Conservation (phyloP, 1,140 invertebrate species). For the Eueides isabella region DNA sequence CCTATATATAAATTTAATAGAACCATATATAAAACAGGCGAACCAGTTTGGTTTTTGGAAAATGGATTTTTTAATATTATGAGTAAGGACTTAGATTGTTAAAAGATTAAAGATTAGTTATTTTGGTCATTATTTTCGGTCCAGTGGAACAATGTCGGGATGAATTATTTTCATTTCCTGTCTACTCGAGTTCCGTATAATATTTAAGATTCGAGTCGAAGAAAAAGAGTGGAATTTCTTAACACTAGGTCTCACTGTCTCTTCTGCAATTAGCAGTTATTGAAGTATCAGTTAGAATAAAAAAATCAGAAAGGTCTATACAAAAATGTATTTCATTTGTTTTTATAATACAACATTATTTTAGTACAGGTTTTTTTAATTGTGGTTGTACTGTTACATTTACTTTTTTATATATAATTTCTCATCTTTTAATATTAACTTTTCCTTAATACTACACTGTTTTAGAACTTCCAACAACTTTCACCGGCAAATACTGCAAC, state of each 20-base stretch:
- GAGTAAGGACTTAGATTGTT: slow-evolving; percentile 39
- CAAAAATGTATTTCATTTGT: no score
- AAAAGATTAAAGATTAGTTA: no score
- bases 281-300: neutral
- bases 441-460: neutral
- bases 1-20: slow-evolving; percentile 44
- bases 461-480: slow-evolving; percentile 53
- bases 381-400: neutral
- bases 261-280: neutral
- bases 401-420: neutral
- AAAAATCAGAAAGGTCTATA: no score
- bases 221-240: no score
- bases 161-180: no score
- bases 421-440: neutral
- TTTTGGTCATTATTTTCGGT: no score
- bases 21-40: slow-evolving; percentile 48
- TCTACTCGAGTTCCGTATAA: no score
- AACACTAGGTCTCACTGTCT: no score
- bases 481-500: slow-evolving; percentile 64
- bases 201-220: no score
- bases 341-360: no score
- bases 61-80: slow-evolving; percentile 52
- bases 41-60: slow-evolving; percentile 60
- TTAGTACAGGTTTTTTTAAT: no score
- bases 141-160: neutral